Conservation (phyloP, 2,113 vertebrate genomes). For the Oncorhynchus clarkii region DNA sequence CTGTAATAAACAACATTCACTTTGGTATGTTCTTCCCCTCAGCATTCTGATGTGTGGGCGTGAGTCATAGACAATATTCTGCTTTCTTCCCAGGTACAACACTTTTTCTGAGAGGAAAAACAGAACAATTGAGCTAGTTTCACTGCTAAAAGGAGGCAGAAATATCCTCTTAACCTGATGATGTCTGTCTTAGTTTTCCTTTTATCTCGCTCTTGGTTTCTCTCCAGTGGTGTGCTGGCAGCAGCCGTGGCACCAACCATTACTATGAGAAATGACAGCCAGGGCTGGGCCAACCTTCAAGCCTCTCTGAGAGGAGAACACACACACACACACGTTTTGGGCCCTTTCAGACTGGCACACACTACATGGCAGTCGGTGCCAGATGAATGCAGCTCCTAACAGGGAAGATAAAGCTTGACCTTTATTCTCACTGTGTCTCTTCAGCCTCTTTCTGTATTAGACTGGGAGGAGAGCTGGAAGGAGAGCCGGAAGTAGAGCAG, state of each 20-base stretch:
- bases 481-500: not conserved
- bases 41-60: not conserved
- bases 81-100: no score
- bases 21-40: not conserved
- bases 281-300: slow-evolving; percentile 63
- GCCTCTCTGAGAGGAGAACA: slow-evolving; percentile 49
- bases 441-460: slow-evolving; percentile 25
- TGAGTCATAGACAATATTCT: not conserved
- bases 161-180: no score
- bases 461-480: slow-evolving; percentile 6
- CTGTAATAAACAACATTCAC: not conserved
- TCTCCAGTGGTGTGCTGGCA: slow-evolving; percentile 59
- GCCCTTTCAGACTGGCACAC: slow-evolving; percentile 15
- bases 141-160: not conserved
- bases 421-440: slow-evolving; percentile 33
- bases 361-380: not conserved
- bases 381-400: slow-evolving; percentile 12
- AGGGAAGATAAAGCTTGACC: slow-evolving; percentile 48
- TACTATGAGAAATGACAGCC: slow-evolving; percentile 69
- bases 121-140: not conserved
- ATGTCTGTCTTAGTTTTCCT: not conserved
- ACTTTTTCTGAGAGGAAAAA: not conserved
- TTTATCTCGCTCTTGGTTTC: slow-evolving; percentile 50
- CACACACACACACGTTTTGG: slow-evolving; percentile 12
- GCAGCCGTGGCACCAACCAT: slow-evolving; percentile 66